Evolutionary conservation across 2,797 vertebrate species (phyloP), one percentile per base, ranked within the genome.

Genomic region (Eulemur albifrons): DNA sequence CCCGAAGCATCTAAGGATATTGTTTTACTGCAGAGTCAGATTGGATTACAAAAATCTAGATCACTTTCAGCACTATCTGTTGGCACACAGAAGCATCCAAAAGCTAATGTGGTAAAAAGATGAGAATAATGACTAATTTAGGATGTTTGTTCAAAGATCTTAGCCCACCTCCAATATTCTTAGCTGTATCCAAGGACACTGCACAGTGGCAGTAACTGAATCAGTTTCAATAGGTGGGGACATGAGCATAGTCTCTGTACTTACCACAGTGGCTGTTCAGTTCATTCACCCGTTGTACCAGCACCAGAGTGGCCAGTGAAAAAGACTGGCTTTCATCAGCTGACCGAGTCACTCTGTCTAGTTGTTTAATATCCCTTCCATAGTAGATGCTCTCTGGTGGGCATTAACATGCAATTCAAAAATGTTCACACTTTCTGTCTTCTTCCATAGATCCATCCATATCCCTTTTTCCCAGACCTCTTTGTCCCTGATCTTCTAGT

Each of bases 1-100:
- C 59, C 50, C 77, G 83, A 81, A 89, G 45, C 27, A 82, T 79
- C n/a, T 67, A 80, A 89, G 70, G 89, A 93, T 80, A 92, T 2
- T 76, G 57, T 87, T 90, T 94, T 69, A 77, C 21, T 82, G 32
- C 13, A 65, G 65, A 86, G 10, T 94, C 40, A 92, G 35, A 89
- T 1, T 95, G n/a, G 63, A 54, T 77, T 77, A 84, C 12, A 81
- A 54, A 93, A 93, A 77, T 5, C 76, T 50, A 17, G 52, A 48
- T 61, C 32, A 65, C 40, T 89, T 27, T 30, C 35, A 81, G 38
- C 17, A 87, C 25, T 73, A 35, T 88, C 48, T 91, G 59, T 91
- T 70, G 65, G 35, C 17, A 65, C 7, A 67, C 43, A 73, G 84
- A 91, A 10, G 23, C 70, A 91, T 63, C 30, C 30, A 67, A 89